Evolutionary conservation across 2,113 vertebrate species (phyloP).

Genomic region (Tonatia bakeri): DNA sequence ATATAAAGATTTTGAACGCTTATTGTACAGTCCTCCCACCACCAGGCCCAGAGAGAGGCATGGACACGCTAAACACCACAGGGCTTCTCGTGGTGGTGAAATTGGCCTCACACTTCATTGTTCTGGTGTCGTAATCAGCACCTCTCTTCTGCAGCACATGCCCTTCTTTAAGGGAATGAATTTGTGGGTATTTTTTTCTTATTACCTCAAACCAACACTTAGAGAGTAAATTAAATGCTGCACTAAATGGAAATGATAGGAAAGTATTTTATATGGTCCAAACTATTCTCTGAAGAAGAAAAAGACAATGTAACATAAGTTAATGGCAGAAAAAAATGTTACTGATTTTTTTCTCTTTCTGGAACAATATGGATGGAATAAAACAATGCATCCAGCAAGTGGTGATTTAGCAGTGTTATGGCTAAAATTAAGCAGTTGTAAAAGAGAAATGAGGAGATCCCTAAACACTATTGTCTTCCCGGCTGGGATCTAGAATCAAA

Average conservation of each 20-base stretch:
- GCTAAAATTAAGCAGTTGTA: neutral
- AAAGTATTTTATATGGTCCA: neutral
- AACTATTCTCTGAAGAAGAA: neutral
- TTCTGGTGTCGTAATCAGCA: neutral
- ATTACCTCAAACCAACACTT: neutral
- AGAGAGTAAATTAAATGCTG: neutral
- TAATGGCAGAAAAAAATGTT: neutral
- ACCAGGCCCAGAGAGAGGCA: neutral
- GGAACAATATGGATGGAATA: neutral
- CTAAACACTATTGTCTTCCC: neutral
- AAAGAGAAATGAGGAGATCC: neutral
- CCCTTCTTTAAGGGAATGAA: neutral
- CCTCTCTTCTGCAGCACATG: neutral
- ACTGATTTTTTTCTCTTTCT: neutral
- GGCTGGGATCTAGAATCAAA: neutral
- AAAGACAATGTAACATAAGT: neutral
- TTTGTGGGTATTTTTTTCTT: neutral
- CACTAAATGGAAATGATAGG: neutral
- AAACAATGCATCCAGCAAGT: neutral
- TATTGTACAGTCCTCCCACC: neutral
- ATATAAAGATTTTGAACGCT: neutral
- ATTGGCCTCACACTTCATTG: no score
- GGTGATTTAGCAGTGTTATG: neutral
- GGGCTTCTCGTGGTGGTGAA: neutral
- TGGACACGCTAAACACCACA: accelerated